Percentiles rank a stretch among this genome's conserved stretches.
Evolutionary conservation across 2,888 invertebrate species (phyloP).

Genomic region (Parapristionchus giblindavisi): DNA sequence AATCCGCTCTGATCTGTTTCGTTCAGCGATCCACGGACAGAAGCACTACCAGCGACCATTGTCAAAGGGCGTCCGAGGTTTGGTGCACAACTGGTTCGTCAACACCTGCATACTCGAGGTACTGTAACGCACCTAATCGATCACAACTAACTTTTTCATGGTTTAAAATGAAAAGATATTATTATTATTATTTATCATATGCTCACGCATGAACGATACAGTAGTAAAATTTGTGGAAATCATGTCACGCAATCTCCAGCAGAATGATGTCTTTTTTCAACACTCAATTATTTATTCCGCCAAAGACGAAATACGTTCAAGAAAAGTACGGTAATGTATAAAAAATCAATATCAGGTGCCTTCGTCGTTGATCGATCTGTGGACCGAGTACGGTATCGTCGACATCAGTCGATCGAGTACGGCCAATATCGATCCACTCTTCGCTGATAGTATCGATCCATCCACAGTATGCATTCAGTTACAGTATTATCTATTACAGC

Average conservation of each 20-base stretch:
- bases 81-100: constrained; percentile 48
- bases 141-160: no score
- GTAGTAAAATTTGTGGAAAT: no score
- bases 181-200: no score
- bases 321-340: no score
- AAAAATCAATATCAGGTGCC: no score
- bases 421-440: constrained; percentile 44
- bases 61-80: constrained; percentile 40
- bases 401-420: constrained; percentile 53
- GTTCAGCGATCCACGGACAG: constrained; percentile 55
- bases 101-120: constrained; percentile 38
- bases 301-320: no score
- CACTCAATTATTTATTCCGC: not conserved
- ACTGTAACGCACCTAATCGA: no score
- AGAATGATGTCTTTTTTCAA: not conserved
- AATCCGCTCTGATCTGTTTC: no score
- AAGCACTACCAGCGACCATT: constrained; percentile 53
- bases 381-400: constrained; percentile 66
- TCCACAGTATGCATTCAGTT: constrained; percentile 40
- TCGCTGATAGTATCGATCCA: constrained; percentile 36
- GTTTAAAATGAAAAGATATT: no score
- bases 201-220: no score
- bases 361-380: constrained; percentile 60
- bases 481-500: not conserved
- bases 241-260: no score